These are phyloP conservation scores for Neodon shergylaensis DNA, from an alignment of 2,113 vertebrate species.

Conservation along the genomic window DNA sequence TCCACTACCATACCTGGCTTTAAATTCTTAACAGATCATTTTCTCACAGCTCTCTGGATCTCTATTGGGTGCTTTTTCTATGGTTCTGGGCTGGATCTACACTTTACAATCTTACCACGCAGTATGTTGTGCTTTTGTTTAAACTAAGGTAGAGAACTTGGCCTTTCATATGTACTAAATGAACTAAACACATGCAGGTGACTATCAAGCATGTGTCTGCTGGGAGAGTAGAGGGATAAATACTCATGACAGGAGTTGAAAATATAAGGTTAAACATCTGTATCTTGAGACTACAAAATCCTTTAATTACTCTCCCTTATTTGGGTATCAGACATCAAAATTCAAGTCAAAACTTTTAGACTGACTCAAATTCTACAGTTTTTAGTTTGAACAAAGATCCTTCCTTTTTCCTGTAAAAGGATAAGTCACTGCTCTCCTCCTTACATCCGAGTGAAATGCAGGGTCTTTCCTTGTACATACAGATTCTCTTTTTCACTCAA, in stretches of 20 bases:
- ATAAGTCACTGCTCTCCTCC: neutral
- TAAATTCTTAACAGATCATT: neutral
- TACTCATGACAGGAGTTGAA: neutral
- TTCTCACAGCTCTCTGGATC: neutral
- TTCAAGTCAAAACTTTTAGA: neutral
- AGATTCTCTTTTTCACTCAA: neutral
- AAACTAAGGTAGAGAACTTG: neutral
- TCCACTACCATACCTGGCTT: neutral
- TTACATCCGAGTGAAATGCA: neutral
- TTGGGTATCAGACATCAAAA: neutral
- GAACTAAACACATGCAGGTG: neutral
- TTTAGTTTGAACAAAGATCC: neutral
- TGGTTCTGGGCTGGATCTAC: neutral
- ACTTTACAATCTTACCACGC: neutral
- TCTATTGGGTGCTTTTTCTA: neutral
- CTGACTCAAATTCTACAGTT: neutral
- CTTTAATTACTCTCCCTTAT: neutral
- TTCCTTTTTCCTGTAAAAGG: neutral
- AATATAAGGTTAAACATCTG: neutral
- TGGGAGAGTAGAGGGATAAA: neutral
- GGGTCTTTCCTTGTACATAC: neutral
- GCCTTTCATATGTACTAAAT: neutral
- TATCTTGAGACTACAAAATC: neutral
- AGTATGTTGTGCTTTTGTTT: neutral
- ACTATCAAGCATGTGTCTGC: neutral